phyloP scores from a whole-genome alignment of 2,113 vertebrate species.

The Pteropus alecto region DNA sequence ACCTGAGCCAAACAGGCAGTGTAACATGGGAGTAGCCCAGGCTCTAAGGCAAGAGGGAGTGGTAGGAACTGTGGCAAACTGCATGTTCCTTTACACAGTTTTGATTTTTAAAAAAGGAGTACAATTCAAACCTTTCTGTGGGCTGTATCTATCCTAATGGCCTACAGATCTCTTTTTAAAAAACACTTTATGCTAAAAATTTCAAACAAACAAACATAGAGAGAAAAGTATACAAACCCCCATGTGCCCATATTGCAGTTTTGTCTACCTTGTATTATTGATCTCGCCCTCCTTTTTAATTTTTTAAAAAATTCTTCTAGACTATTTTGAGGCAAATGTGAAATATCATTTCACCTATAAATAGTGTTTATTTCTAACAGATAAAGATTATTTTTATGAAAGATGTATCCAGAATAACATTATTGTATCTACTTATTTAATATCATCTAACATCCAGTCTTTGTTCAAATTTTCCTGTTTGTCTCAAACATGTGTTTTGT shows the following conservation, averaged over 20 bases:
- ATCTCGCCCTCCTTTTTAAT: not conserved
- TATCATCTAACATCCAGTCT: not conserved
- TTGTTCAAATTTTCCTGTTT: not conserved
- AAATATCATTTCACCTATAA: not conserved
- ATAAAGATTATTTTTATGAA: not conserved
- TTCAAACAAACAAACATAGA: conserved; percentile 5
- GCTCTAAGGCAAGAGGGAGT: not conserved
- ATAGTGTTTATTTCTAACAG: not conserved
- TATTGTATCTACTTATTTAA: not conserved
- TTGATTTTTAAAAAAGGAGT: not conserved
- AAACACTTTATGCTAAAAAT: not conserved
- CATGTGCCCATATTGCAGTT: not conserved
- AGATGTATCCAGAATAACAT: not conserved
- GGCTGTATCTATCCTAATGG: not conserved
- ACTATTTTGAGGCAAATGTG: conserved; percentile 25
- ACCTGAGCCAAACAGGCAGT: not conserved
- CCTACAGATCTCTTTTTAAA: not conserved
- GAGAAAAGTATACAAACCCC: not conserved
- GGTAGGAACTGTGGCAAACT: not conserved
- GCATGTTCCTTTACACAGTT: not conserved
- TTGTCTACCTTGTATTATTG: not conserved
- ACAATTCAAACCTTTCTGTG: not conserved
- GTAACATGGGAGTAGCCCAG: not conserved
- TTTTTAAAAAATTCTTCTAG: not conserved
- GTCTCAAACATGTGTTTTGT: not conserved